Percentiles rank a stretch among this genome's conserved stretches.
Conservation (phyloP, 2,797 vertebrate species). For the Acipenser ruthenus region DNA sequence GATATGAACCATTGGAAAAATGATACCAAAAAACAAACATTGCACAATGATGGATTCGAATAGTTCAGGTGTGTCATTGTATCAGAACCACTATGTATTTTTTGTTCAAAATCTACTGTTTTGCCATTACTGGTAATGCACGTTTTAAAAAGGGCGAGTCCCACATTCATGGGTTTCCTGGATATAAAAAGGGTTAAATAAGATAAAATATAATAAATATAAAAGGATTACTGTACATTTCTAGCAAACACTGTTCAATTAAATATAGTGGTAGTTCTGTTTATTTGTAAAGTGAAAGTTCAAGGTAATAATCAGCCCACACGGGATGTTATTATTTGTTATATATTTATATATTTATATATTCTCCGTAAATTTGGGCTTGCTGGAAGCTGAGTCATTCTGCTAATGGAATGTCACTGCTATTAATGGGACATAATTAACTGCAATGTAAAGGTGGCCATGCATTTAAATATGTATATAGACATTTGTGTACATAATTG, state of each 20-base stretch:
- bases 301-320: constrained; percentile 4
- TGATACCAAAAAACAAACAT: too few relatives aligned
- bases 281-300: not conserved
- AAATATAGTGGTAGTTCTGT: not conserved
- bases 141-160: not conserved
- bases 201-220: constrained; percentile 1
- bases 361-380: too few relatives aligned
- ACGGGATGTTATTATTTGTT: not conserved
- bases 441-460: not conserved
- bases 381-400: constrained; percentile 1
- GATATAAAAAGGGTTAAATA: too few relatives aligned
- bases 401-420: constrained; percentile 9
- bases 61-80: too few relatives aligned
- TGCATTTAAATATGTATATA: constrained; percentile 11
- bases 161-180: too few relatives aligned
- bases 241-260: not conserved
- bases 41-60: too few relatives aligned
- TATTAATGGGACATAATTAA: constrained; percentile 5
- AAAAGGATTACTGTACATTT: not conserved
- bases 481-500: constrained; percentile 9
- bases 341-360: too few relatives aligned
- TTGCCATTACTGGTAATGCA: too few relatives aligned
- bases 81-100: too few relatives aligned
- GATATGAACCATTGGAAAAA: too few relatives aligned
- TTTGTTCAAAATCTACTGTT: too few relatives aligned